Evolutionary conservation across 2,113 vertebrate species (phyloP), one percentile per base, ranked within the genome.

Genomic region (Puffinus mauretanicus): DNA sequence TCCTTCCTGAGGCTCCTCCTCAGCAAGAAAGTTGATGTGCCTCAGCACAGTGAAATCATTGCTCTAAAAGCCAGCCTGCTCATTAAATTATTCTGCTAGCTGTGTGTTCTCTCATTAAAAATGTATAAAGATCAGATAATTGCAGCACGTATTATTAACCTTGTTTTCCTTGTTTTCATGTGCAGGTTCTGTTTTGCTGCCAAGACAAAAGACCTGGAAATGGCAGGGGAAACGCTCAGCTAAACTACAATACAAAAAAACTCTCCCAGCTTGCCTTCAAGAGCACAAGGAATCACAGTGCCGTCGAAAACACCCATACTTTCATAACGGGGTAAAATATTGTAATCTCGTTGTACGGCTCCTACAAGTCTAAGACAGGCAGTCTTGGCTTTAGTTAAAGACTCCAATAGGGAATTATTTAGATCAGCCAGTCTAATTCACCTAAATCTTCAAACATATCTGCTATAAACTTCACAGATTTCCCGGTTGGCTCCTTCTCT

Each of bases 31-130:
- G 98, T 98, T 98, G 96, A 97, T 97, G 94, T 82, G 92, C 83
- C 83, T 97, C 73, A 51, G 94, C 91, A 93, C 30, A 94, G 97
- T 65, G 84, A 96, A 98, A 98, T 96, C 96, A 97, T 26, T 64
- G 96, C 96, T 97, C 97, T 96, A 92, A 98, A 98, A 98, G 96
- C 96, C 89, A 95, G 96, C 54, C 96, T 95, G 88, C 95, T 97
- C 97, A 96, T 98, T 98, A 97, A 98, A 98, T 98, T 98, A 98
- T 98, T 97, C 98, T 98, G 96, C 96, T 98, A 97, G 98, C 98
- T 98, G 97, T 98, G 98, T 98, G 97, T 97, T 97, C 97, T 97
- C 97, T 98, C 98, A 98, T 98, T 98, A 98, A 98, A 98, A 98
- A 98, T 98, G 97, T 95, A 98, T 98, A 97, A 97, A 97, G 98